Evolutionary conservation across 2,888 invertebrate species (phyloP).

Genomic region (Sycophila texana): DNA sequence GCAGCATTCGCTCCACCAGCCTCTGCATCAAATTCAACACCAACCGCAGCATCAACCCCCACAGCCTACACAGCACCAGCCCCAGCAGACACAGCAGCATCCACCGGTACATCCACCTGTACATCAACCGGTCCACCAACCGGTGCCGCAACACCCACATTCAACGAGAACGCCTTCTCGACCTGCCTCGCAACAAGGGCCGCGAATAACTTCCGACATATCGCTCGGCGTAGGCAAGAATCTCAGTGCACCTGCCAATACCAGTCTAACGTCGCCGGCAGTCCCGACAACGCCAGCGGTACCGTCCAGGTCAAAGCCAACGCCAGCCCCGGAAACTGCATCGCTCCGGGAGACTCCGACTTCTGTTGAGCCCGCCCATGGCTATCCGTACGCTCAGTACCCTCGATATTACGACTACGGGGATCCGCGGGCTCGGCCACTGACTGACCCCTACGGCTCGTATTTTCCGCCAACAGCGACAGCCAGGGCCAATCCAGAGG

Average conservation of each 20-base stretch:
- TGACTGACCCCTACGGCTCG: slow-evolving; percentile 69
- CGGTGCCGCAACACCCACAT: slow-evolving; percentile 23
- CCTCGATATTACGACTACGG: slow-evolving; percentile 71
- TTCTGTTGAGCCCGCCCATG: slow-evolving; percentile 38
- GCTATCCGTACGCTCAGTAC: slow-evolving; percentile 72
- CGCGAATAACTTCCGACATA: slow-evolving; percentile 34
- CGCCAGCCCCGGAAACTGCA: background rate
- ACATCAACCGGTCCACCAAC: slow-evolving; percentile 38
- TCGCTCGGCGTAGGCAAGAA: slow-evolving; percentile 12
- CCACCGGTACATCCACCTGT: slow-evolving; percentile 20
- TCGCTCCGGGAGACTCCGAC: slow-evolving; percentile 16
- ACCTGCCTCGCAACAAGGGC: background rate
- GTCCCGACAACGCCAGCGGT: slow-evolving; percentile 5
- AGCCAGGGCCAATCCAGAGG: background rate
- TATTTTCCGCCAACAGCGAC: slow-evolving; percentile 67
- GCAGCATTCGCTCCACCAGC: background rate
- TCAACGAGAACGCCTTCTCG: background rate
- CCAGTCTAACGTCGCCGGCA: slow-evolving; percentile 8
- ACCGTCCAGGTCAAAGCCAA: slow-evolving; percentile 27
- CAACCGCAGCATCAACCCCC: slow-evolving; percentile 32
- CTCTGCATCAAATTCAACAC: slow-evolving; percentile 23
- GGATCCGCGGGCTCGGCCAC: slow-evolving; percentile 69
- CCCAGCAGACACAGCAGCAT: background rate
- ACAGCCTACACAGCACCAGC: slow-evolving; percentile 41
- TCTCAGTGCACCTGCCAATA: background rate